Evolutionary conservation across 2,113 vertebrate species (phyloP).

Genomic region (Lycaon pictus): DNA sequence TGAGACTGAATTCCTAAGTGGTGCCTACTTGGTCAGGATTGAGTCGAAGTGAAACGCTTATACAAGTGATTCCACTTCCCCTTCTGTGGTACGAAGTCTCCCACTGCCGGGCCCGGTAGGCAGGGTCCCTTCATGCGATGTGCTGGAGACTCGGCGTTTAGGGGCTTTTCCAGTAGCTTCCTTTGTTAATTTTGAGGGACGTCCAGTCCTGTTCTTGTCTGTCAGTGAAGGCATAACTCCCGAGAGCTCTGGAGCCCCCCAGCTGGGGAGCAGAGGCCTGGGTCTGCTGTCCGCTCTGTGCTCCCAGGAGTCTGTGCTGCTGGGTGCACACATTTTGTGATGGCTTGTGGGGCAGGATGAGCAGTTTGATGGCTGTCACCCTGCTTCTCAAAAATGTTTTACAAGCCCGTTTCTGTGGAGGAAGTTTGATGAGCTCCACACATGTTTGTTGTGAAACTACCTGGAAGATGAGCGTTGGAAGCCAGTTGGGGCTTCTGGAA

Average conservation of each 20-base stretch:
- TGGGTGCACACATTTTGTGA: rapidly evolving
- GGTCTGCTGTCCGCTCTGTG: no score
- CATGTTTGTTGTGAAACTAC: rapidly evolving
- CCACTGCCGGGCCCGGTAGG: background rate
- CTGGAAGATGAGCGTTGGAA: background rate
- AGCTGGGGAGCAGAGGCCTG: background rate
- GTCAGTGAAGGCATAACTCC: background rate
- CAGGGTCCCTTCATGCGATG: background rate
- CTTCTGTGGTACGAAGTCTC: background rate
- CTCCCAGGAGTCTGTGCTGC: background rate
- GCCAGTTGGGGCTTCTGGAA: background rate
- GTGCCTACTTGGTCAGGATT: background rate
- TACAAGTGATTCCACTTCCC: no score
- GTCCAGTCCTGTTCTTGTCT: no score
- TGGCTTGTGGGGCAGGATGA: no score
- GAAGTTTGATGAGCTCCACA: background rate
- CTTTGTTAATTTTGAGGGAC: rapidly evolving
- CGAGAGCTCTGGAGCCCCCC: no score
- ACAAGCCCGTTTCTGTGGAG: rapidly evolving
- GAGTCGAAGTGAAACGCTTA: background rate
- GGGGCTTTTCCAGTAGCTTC: background rate
- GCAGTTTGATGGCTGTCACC: rapidly evolving
- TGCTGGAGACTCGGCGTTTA: background rate
- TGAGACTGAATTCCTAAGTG: background rate
- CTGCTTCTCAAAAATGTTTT: no score